Evolutionary conservation across 2,113 vertebrate genomes (phyloP), one percentile per base, ranked within the genome.

Genomic region (Microcebus ravelobensis): DNA sequence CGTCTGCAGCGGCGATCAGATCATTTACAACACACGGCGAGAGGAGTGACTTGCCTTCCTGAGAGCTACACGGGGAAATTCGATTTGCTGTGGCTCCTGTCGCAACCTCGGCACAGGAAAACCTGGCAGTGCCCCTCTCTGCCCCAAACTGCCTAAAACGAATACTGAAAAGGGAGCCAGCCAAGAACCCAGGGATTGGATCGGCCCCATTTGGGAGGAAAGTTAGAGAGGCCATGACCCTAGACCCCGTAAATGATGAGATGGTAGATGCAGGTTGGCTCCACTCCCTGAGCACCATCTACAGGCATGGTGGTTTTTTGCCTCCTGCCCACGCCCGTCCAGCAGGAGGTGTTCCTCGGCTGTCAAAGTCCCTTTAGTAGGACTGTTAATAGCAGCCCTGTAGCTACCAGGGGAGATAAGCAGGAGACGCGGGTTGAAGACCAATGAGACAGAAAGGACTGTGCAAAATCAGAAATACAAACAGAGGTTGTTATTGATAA

Each of bases 121-220:
- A 23, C 57, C 74, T 17, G 65, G n/a, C 0, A 0, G 6, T n/a
- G 42, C 10, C 6, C 13, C n/a, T 23, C 11, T 20, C 0, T 0
- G 31, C 27, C 34, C 0, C 0, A 83, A 55, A 45, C 52, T 65
- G 39, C 23, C 17, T 25, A 20, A 59, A 17, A 10, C 5, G 52
- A 65, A 80, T 79, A 34, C 21, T 25, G 14, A 57, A 73, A 67
- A 8, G 48, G 34, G 52, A 45, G 9, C 8, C 11, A 14, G 25
- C 7, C 0, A 25, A 77, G 70, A n/a, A 27, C 15, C 50, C 14
- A 61, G 27, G 34, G 20, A 8, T 63, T 50, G 17, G 57, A 27
- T 0, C 0, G 4, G 4, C 8, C 23, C 21, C 25, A 6, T 14
- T 0, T 39, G 20, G 9, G 42, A 9, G 55, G 9, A 59, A 23